A percentile compares a stretch with the other conserved stretches of the same genome.
phyloP scores from a whole-genome alignment of 2,797 vertebrate genomes.

The Fundulus diaphanus region DNA sequence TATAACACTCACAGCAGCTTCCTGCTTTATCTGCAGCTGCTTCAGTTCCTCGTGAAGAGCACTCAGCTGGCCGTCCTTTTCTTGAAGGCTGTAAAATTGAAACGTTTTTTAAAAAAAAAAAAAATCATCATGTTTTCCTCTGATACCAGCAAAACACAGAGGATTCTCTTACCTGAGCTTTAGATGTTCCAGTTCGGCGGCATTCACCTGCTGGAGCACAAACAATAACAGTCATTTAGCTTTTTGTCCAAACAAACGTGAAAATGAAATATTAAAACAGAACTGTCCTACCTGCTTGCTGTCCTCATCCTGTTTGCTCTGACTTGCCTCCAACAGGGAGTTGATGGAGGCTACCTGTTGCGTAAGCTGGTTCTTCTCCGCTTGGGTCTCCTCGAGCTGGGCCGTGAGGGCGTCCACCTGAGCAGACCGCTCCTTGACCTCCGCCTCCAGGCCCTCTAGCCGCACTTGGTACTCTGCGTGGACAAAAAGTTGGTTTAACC shows the following conservation, averaged over 20 bases:
- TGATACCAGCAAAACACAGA: not conserved
- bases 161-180: constrained; percentile 79
- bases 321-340: constrained; percentile 87
- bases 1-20: constrained; percentile 59
- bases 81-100: constrained; percentile 62
- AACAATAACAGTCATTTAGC: constrained; percentile 22
- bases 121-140: not conserved
- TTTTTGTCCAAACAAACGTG: not conserved
- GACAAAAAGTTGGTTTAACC: constrained; percentile 5
- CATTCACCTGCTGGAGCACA: constrained; percentile 70
- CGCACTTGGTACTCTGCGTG: constrained; percentile 84
- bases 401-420: constrained; percentile 81
- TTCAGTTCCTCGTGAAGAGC: constrained; percentile 69
- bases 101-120: not conserved
- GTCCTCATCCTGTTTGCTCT: constrained; percentile 76
- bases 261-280: not conserved
- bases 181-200: constrained; percentile 81
- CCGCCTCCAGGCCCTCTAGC: constrained; percentile 81
- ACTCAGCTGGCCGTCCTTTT: constrained; percentile 65
- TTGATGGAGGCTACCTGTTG: constrained; percentile 87
- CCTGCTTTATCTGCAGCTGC: constrained; percentile 64
- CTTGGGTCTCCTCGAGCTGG: constrained; percentile 81
- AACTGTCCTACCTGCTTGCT: constrained; percentile 51
- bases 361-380: constrained; percentile 83
- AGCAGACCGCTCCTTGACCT: constrained; percentile 79